phyloP scores from a whole-genome alignment of 2,888 invertebrate genomes.

The Brenthis daphne region DNA sequence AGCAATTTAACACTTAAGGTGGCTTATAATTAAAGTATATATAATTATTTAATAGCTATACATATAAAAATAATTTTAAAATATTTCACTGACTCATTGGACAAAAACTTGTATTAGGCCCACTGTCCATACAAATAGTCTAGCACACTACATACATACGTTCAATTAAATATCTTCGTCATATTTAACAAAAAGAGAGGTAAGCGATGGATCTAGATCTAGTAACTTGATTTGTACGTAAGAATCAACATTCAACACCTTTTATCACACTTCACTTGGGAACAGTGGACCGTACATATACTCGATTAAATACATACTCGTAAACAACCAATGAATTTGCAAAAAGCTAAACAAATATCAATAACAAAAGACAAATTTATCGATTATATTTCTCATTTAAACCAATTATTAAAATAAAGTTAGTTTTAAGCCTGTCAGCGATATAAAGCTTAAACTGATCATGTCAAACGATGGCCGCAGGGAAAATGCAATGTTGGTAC shows the following conservation, averaged over 20 bases:
- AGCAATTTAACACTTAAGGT: constrained; percentile 76
- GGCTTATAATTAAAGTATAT: constrained; percentile 73
- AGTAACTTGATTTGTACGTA: constrained; percentile 9
- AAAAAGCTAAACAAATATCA: constrained; percentile 34
- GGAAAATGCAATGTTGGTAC: constrained; percentile 60
- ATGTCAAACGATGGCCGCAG: constrained; percentile 43
- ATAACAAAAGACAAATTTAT: constrained; percentile 31
- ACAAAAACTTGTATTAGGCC: constrained; percentile 50
- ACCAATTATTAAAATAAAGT: constrained; percentile 55
- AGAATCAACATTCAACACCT: background rate
- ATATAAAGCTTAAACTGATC: constrained; percentile 40
- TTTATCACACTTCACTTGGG: constrained; percentile 7
- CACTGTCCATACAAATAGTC: constrained; percentile 25
- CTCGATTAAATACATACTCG: constrained; percentile 18
- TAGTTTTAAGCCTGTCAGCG: constrained; percentile 46
- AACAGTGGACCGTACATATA: constrained; percentile 32
- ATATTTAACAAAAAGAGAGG: background rate
- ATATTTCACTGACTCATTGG: constrained; percentile 61
- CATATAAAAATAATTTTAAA: constrained; percentile 71
- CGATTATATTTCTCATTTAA: constrained; percentile 19
- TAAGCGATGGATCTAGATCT: constrained; percentile 18
- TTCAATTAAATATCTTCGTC: constrained; percentile 2
- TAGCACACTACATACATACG: constrained; percentile 20
- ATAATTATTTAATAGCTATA: constrained; percentile 51
- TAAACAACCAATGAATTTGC: constrained; percentile 22